Evolutionary conservation across 2,113 vertebrate genomes (phyloP), one percentile per base, ranked within the genome.

Genomic region (Podarcis raffonei): DNA sequence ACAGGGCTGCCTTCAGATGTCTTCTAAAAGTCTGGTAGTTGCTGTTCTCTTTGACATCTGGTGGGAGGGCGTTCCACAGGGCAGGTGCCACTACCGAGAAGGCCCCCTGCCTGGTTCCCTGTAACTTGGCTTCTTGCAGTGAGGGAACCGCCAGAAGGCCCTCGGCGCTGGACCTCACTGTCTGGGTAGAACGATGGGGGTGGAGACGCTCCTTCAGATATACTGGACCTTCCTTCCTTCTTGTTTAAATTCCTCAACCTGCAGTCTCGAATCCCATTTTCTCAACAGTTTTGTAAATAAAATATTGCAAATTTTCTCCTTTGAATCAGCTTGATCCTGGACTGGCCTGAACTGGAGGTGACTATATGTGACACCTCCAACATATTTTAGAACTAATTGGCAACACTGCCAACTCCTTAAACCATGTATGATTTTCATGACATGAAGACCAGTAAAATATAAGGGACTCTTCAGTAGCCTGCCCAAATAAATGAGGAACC

Each of bases 401-500:
- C 37, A 39, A 5, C 30, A 20, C 66, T 35, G 65, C n/a, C 11
- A 81, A 79, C 13, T 39, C 39, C 66, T 74, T 39, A 84, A 57
- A 20, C 57, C 65, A 25, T 11, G 6, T 84, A 69, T 81, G 7
- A 81, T 23, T 15, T 89, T 32, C 48, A 32, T 72, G 88, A n/a
- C 4, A 80, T 68, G 71, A 71, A 25, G 74, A 65, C 1, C 37
- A 80, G 69, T 37, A 35, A 81, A 74, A 85, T 80, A n/a, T 53
- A 68, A 62, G 76, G 81, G 72, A 75, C 6, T 13, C 68, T 22
- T 78, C 13, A 89, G 75, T n/a, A 86, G 68, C 25, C 86, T 59
- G 5, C 80, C 68, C 69, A 87, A 89, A 88, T 37, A 82, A 85
- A 81, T 66, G 27, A 87, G 87, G 30, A 30, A 35, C 65, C 66